A percentile compares a stretch with the other conserved stretches of the same genome.
phyloP scores from a whole-genome alignment of 2,888 invertebrate species.

The Lingula anatina region DNA sequence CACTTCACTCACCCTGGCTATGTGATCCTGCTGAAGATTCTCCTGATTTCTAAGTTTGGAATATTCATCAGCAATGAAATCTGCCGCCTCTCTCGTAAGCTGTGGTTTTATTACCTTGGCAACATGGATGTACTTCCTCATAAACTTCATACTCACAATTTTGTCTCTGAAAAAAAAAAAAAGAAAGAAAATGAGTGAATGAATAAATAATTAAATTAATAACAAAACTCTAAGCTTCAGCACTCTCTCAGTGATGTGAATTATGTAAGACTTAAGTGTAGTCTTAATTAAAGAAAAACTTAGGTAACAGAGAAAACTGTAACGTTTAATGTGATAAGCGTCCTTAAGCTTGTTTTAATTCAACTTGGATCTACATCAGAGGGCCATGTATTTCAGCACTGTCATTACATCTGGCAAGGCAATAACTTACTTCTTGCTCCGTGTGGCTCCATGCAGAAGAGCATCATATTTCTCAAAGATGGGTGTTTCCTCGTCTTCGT shows the following conservation, averaged over 20 bases:
- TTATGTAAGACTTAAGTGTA: too few species aligned
- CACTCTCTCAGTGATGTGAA: too few species aligned
- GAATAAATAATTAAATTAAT: neutral
- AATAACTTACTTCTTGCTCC: constrained; percentile 59
- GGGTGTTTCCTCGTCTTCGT: constrained; percentile 37
- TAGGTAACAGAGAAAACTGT: too few species aligned
- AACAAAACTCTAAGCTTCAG: too few species aligned
- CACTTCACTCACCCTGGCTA: constrained; percentile 69
- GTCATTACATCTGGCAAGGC: neutral
- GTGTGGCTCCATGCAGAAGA: constrained; percentile 75
- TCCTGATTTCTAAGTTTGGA: constrained; percentile 86
- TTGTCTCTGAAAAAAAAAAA: constrained; percentile 62
- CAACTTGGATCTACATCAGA: too few species aligned
- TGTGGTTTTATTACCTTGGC: constrained; percentile 90
- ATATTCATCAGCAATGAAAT: constrained; percentile 89
- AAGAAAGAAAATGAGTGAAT: neutral
- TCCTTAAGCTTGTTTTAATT: too few species aligned
- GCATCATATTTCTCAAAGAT: constrained; percentile 92
- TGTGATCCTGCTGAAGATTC: constrained; percentile 66
- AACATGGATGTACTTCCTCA: constrained; percentile 94
- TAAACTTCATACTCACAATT: constrained; percentile 84
- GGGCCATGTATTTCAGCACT: too few species aligned
- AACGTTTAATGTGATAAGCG: too few species aligned
- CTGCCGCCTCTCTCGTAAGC: constrained; percentile 82
- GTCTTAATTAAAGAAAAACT: too few species aligned